Evolutionary conservation across 53 echinoderm and acorn worm species (phyloP).

Genomic region (Glandiceps talaboti): DNA sequence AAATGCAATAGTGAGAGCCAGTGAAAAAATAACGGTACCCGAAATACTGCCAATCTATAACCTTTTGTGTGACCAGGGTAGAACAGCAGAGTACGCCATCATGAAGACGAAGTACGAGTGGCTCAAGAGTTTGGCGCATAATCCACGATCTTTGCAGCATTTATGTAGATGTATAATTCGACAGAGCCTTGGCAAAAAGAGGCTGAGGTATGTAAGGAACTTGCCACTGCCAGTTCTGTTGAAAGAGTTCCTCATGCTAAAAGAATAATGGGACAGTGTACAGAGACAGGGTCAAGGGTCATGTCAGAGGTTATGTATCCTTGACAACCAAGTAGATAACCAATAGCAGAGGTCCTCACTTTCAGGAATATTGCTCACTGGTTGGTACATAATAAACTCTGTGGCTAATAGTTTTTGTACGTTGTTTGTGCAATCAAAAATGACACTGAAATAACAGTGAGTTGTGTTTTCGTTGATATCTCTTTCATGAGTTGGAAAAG

Average conservation of each 20-base stretch:
- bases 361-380: no score
- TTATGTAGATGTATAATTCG: constrained; percentile 33
- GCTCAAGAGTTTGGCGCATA: constrained; percentile 33
- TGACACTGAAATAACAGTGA: no score
- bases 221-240: constrained; percentile 44
- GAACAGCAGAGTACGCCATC: constrained; percentile 4
- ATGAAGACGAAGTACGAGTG: constrained; percentile 27
- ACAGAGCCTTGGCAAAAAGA: constrained; percentile 19
- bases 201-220: constrained; percentile 35
- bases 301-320: no score
- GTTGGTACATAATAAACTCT: no score
- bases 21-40: not conserved
- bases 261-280: no score
- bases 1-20: constrained; percentile 30
- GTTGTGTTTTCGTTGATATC: no score
- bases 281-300: no score
- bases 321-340: no score
- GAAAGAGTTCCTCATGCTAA: constrained; percentile 62
- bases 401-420: no score
- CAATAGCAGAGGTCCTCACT: no score
- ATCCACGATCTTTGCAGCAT: constrained; percentile 50
- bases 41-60: not conserved
- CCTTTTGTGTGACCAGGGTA: constrained; percentile 2
- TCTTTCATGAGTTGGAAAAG: no score
- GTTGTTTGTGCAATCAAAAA: no score